Base-by-base conservation (phyloP, 2,888 invertebrate genomes). In the Tetranychus truncatus region DNA sequence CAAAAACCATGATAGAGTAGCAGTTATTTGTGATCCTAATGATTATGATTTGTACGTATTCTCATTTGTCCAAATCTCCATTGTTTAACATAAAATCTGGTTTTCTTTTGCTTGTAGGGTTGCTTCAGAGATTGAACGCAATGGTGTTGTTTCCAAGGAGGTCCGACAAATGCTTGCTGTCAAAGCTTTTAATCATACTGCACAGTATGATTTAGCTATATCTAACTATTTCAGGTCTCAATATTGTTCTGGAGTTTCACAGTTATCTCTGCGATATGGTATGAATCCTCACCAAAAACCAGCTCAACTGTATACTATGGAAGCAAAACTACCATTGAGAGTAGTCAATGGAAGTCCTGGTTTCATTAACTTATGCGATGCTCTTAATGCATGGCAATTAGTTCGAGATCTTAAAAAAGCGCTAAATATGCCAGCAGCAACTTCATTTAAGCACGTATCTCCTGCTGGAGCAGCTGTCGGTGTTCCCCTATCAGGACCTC, bases 261-360 rank as follows among this genome's bases (percentile, higher is more conserved):
- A 94, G 81, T 81, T 95, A 74, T 88, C 90, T 0, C 85, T 96
- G 72, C 87, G 95, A 80, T 97, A 99, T 83, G 97, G 86, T 79
- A 95, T 95, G 92, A 97, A 97, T 84, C 97, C 97, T 0, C 97
- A 97, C 82, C 97, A 97, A 82, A 93, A 92, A 82, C 95, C 95
- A 0, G 95, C 95, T 0, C 95, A 95, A 81, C 85, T 96, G 7
- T 95, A 88, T 82, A 93, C 93, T 0, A 89, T 88, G 0, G 83
- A 88, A 34, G 86, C 89, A 74, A 85, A 88, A 74, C 85, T 97
- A 75, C 97, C 97, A 0, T 83, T 97, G 7, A 89, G 83, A 82
- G 93, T 95, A 3, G 82, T 95, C 45, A 96, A 96, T 83, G 95
- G 95, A 9, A 89, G 95, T 0, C 97, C 97, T 0, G 97, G 97